A percentile compares a stretch with the other conserved stretches of the same genome.
phyloP scores from a whole-genome alignment of 1,140 invertebrate species.

The Stenopsyche tienmushanensis region DNA sequence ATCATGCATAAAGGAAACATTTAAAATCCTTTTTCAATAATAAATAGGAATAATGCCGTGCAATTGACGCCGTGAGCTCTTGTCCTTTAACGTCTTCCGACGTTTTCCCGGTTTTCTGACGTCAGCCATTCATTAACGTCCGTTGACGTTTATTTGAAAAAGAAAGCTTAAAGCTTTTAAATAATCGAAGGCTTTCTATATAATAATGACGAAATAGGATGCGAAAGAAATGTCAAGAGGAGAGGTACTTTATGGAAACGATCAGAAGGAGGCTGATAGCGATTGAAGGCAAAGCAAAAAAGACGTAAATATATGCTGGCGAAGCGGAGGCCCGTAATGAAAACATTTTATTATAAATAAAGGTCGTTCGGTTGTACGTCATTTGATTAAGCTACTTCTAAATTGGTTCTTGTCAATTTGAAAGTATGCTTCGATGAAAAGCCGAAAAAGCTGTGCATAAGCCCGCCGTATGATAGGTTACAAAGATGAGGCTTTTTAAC shows the following conservation, averaged over 20 bases:
- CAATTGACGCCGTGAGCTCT: neutral
- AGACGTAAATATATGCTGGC: conserved; percentile 15
- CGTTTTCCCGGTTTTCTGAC: conserved; percentile 10
- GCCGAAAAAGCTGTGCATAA: too few relatives aligned
- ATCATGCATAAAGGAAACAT: conserved; percentile 2
- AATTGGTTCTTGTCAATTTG: too few relatives aligned
- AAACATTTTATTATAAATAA: conserved; percentile 13
- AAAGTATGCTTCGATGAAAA: too few relatives aligned
- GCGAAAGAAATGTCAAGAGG: conserved; percentile 27
- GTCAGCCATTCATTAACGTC: conserved; percentile 28
- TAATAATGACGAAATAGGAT: conserved; percentile 31
- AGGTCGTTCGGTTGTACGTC: too few relatives aligned
- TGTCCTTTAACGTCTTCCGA: neutral
- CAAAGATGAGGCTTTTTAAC: too few relatives aligned
- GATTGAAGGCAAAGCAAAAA: conserved; percentile 16
- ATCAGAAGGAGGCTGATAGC: conserved; percentile 17
- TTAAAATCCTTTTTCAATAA: conserved; percentile 17
- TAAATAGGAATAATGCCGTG: conserved; percentile 8
- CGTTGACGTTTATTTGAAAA: conserved; percentile 34
- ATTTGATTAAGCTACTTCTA: too few relatives aligned
- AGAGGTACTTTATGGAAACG: neutral
- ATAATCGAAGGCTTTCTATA: conserved; percentile 34
- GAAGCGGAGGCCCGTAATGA: conserved; percentile 10
- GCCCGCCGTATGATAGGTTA: too few relatives aligned
- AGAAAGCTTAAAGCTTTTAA: conserved; percentile 35